A percentile compares a stretch with the other conserved stretches of the same genome.
Evolutionary conservation across 1,140 invertebrate genomes (phyloP).

Genomic region (Sinella curviseta): DNA sequence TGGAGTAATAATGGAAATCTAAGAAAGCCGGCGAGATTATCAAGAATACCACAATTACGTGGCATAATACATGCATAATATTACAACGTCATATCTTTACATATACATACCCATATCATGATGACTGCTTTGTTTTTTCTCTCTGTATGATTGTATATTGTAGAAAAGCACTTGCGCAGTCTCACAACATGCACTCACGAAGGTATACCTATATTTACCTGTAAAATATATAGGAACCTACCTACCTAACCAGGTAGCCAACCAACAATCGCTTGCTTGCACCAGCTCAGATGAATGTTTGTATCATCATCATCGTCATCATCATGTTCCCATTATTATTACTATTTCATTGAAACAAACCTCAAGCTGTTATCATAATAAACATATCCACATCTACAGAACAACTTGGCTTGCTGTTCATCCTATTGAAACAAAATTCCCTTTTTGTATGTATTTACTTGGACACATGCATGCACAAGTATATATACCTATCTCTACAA

Average conservation of each 20-base stretch:
- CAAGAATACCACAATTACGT: background rate
- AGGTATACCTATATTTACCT: too few species aligned
- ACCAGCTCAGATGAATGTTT: background rate
- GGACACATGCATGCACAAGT: background rate
- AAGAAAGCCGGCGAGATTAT: background rate
- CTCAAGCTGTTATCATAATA: background rate
- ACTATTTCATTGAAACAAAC: background rate
- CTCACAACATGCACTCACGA: too few species aligned
- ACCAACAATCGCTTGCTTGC: too few species aligned
- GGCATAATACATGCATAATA: background rate
- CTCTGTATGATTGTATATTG: too few species aligned
- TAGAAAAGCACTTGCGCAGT: background rate
- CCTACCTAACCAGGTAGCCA: too few species aligned
- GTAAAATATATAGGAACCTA: too few species aligned
- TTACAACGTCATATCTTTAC: background rate
- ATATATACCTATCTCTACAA: background rate
- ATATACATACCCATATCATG: background rate
- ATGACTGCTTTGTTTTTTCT: background rate
- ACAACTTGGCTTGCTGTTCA: background rate
- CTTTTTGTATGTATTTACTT: background rate
- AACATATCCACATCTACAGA: background rate
- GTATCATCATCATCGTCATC: background rate
- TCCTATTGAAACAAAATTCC: background rate
- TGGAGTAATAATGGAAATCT: background rate
- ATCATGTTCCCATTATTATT: background rate